Evolutionary conservation across 2,113 vertebrate species (phyloP).

Genomic region (Triplophysa siluroides): DNA sequence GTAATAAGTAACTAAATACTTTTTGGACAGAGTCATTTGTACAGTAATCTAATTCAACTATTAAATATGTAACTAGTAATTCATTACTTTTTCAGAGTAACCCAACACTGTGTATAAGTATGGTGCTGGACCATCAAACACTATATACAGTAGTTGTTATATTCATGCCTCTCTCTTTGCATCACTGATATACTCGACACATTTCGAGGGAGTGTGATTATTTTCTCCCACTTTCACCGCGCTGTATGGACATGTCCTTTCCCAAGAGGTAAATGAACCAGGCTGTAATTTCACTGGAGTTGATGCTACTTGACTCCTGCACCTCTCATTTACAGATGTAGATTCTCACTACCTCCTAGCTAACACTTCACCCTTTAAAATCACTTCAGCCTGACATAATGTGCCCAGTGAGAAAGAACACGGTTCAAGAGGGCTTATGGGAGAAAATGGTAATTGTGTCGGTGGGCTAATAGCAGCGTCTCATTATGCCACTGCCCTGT

Average conservation of each 20-base stretch:
- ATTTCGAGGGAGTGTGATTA: slow-evolving; percentile 4
- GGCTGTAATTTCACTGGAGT: slow-evolving; percentile 35
- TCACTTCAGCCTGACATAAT: slow-evolving; percentile 44
- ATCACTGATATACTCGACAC: not conserved
- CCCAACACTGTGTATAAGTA: too few species aligned
- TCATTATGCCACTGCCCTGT: slow-evolving; percentile 66
- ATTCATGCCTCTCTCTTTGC: not conserved
- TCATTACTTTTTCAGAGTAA: too few species aligned
- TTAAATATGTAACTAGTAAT: too few species aligned
- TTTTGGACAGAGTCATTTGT: too few species aligned
- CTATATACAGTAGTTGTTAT: not conserved
- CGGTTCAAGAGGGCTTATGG: slow-evolving; percentile 51
- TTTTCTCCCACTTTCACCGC: slow-evolving; percentile 4
- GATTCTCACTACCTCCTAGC: slow-evolving; percentile 29
- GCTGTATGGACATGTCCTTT: slow-evolving; percentile 18
- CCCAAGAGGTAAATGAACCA: slow-evolving; percentile 20
- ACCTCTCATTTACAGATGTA: slow-evolving; percentile 35
- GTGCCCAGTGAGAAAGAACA: slow-evolving; percentile 5
- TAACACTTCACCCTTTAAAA: slow-evolving; percentile 29
- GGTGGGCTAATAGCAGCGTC: slow-evolving; percentile 52
- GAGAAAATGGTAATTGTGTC: slow-evolving; percentile 39
- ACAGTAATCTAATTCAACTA: too few species aligned
- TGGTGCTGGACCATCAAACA: too few species aligned
- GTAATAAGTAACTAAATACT: too few species aligned
- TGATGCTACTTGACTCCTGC: slow-evolving; percentile 37